Conservation (phyloP, 1,140 invertebrate genomes). For the Sitophilus oryzae region DNA sequence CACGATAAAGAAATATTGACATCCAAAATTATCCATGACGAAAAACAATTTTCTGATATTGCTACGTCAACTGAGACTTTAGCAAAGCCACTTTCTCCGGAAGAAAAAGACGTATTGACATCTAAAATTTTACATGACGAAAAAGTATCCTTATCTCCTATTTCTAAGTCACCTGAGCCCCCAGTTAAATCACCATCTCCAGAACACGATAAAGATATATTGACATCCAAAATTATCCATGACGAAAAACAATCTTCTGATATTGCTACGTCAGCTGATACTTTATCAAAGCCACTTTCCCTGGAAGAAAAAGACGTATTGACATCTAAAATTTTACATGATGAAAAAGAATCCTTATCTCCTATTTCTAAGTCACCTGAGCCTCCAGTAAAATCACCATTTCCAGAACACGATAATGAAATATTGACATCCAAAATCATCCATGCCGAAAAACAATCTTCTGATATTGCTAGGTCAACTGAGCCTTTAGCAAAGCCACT, state of each 20-base stretch:
- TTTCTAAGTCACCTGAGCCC: slow-evolving; percentile 2
- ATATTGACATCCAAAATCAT: not conserved
- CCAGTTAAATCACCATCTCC: not conserved
- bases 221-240: not conserved
- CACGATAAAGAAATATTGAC: no score
- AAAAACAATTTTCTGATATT: no score
- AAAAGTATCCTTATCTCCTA: not conserved
- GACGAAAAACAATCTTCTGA: not conserved
- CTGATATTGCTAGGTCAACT: not conserved
- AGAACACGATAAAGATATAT: no score
- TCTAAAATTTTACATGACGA: no score
- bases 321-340: not conserved
- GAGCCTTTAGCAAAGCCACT: no score
- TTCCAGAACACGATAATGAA: not conserved
- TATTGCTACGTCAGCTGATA: not conserved
- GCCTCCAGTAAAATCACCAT: not conserved
- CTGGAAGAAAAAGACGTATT: not conserved
- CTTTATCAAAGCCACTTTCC: not conserved
- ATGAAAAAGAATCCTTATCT: not conserved
- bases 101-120: no score
- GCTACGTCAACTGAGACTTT: no score
- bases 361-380: slow-evolving; percentile 1
- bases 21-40: no score
- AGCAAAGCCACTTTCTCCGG: no score
- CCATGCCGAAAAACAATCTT: not conserved